phyloP scores from a whole-genome alignment of 2,113 vertebrate species.

The Odocoileus hemionus region DNA sequence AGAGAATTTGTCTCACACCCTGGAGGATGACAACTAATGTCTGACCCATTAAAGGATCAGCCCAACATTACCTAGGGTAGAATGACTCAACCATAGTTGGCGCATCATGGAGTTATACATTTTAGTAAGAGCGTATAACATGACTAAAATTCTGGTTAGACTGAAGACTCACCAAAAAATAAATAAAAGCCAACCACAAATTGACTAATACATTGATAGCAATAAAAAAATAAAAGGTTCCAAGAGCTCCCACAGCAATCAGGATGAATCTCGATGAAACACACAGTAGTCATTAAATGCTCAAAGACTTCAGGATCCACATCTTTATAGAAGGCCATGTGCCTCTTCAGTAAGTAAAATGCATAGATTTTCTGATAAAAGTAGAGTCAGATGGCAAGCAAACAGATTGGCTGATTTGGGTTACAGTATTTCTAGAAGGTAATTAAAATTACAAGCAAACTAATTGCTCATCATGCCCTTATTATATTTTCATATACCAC shows the following conservation, averaged over 20 bases:
- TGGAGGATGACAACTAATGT: background rate
- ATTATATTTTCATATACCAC: background rate
- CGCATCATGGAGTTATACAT: background rate
- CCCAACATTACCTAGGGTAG: background rate
- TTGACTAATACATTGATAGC: background rate
- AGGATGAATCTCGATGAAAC: background rate
- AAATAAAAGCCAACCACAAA: background rate
- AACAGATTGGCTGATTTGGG: background rate
- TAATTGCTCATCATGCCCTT: background rate
- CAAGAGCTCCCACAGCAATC: background rate
- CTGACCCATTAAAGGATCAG: background rate
- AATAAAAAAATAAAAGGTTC: background rate
- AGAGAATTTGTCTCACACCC: background rate
- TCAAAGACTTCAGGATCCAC: background rate
- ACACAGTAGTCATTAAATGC: background rate
- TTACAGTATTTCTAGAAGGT: background rate
- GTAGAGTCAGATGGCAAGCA: background rate
- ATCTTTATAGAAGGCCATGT: background rate
- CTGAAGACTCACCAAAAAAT: background rate
- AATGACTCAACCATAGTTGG: background rate
- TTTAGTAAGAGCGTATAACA: background rate
- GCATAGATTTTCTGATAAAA: background rate
- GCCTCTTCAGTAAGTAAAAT: background rate
- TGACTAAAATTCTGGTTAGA: background rate
- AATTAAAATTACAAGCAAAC: background rate